Conservation (phyloP, 2,797 vertebrate genomes). For the Garrulus glandarius region DNA sequence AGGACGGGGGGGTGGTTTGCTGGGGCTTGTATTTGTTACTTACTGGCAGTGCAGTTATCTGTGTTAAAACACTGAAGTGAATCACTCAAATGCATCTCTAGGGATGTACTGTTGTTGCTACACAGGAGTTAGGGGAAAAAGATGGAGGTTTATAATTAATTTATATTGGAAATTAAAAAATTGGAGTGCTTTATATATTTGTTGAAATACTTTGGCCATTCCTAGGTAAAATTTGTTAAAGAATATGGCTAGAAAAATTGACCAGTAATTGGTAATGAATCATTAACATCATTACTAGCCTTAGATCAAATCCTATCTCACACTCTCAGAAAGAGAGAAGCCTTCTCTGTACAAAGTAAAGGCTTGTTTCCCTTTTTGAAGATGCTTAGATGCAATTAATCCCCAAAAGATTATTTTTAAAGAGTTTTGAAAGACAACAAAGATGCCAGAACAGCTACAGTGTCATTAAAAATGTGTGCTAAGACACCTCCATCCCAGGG, state of each 20-base stretch:
- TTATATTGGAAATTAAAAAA: background rate
- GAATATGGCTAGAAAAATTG: background rate
- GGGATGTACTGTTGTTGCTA: background rate
- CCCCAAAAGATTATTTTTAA: background rate
- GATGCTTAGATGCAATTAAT: background rate
- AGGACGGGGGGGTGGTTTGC: fast-evolving
- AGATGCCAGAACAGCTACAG: background rate
- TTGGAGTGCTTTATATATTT: background rate
- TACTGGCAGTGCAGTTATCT: background rate
- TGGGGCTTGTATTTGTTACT: background rate
- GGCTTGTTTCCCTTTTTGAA: background rate
- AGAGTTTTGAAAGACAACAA: background rate
- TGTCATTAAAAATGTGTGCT: conserved; percentile 18
- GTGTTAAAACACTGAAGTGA: background rate
- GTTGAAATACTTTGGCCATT: background rate
- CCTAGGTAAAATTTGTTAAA: background rate
- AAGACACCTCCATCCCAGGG: background rate
- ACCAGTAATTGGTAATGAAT: background rate
- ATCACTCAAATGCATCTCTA: background rate
- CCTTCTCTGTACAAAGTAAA: background rate
- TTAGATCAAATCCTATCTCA: background rate
- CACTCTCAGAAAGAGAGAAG: background rate
- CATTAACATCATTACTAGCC: background rate
- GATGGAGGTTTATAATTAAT: background rate
- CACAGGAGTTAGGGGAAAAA: background rate